Base-by-base conservation (phyloP, 2,797 vertebrate species). In the Cynodonichthys magdalenae region DNA sequence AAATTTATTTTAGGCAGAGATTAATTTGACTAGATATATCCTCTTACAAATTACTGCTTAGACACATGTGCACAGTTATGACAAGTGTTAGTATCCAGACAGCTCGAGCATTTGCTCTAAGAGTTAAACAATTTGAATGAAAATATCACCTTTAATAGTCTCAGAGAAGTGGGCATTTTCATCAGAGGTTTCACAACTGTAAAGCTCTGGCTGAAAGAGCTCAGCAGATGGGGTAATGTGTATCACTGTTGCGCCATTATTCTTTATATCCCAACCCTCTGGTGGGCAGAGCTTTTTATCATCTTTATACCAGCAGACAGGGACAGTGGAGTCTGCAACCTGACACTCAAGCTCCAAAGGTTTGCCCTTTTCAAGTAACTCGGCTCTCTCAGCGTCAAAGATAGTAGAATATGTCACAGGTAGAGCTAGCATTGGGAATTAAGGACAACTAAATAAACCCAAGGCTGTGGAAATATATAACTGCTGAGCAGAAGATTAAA, bases 111-210 rank as follows among this genome's bases (percentile, higher is more conserved):
- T 82, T 85, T 85, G 81, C 71, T 77, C 39, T 64, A 79, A 79
- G 68, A 69, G 51, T 82, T 31, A 87, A 63, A 58, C 78, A 77
- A 84, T 82, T 67, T 15, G 77, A 68, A 83, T 57, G 7, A 39
- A 44, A 64, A 84, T 92, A 93, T 97, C 91, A 99, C 97, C 96
- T 90, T 92, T 82, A 63, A 96, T 94, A 79, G 95, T 94, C 81
- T 96, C 90, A 3, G 87, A 91, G 90, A 97, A 96, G 72, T 90
- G 92, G 84, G 94, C 80, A 49, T 82, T 87, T 81, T 93, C 94
- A 66, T 89, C 83, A 47, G 79, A 47, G 0, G 92, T 82, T 34
- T 92, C 82, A 74, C 95, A 96, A 84, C 90, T 80, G 71, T 97
- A 96, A 75, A 92, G 87, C 83, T 95, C 96, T 7, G 95, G 88